Evolutionary conservation across 2,113 vertebrate genomes (phyloP), one percentile per base, ranked within the genome.

Genomic region (Isichthys henryi): DNA sequence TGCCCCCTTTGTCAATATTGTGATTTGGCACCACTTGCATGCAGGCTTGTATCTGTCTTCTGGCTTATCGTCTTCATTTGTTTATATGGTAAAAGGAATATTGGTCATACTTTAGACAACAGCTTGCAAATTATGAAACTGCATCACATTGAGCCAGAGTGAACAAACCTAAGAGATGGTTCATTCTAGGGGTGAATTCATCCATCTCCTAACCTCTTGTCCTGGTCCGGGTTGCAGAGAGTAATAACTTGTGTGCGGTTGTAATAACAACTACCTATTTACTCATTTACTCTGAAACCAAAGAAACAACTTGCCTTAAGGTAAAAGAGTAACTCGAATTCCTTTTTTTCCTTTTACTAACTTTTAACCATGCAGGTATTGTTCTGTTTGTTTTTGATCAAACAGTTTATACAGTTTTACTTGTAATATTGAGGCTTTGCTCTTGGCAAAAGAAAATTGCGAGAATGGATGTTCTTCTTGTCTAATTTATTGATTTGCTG

Each of bases 81-180:
- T 66, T 27, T 27, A 66, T 66, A 66, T 31, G 9, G 62, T n/a
- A 27, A 66, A 66, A 27, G 58, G 58, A 66, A 27, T n/a, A 66
- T 66, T 0, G 2, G n/a, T 66, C n/a, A 3, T 10, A 66, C 62
- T 66, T 27, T 66, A n/a, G 62, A 66, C 58, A 27, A 3, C 58
- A 62, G 7, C 58, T 62, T 27, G 2, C 58, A 66, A 11, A 66
- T 66, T 66, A 66, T 8, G n/a, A 66, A 66, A n/a, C n/a, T 66
- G n/a, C 9, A 27, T 66, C n/a, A 66, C 62, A 27, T 10, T 11
- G 62, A 66, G 62, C 62, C n/a, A 31, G 31, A 27, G 31, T 87
- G 85, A 46, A 45, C n/a, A 85, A 85, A 87, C 48, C 85, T 87
- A 19, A 87, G n/a, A 50, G 62, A 70, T 70, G 62, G 62, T 70